A percentile compares a stretch with the other conserved stretches of the same genome.
These are phyloP conservation scores for Zaprionus camerounensis DNA, from an alignment of 1,140 invertebrate species.

Conservation along the genomic window DNA sequence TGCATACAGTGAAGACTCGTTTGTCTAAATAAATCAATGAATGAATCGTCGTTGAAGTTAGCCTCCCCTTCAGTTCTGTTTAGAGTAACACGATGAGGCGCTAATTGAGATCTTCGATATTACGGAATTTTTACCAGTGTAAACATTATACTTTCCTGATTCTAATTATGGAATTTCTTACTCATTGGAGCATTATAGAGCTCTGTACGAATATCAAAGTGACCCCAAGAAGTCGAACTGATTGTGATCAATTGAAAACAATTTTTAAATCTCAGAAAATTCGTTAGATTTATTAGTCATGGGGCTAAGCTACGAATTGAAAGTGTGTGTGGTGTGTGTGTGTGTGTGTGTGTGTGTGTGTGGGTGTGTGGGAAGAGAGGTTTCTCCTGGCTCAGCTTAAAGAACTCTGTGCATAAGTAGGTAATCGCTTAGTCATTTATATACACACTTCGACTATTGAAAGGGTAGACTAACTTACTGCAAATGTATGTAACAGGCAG, in stretches of 20 bases:
- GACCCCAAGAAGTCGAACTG: constrained; percentile 2
- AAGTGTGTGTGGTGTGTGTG: no score
- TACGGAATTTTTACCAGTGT: neutral
- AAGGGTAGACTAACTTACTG: no score
- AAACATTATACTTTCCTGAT: neutral
- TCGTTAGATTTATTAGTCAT: constrained; percentile 2
- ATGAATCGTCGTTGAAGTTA: neutral
- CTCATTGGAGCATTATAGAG: neutral
- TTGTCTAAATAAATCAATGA: neutral
- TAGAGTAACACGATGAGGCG: constrained; percentile 2
- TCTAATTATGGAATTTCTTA: constrained; percentile 6
- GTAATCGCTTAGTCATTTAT: no score
- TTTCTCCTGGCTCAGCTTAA: no score
- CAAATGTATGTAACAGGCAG: no score
- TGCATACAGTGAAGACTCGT: neutral
- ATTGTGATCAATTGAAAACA: constrained; percentile 1
- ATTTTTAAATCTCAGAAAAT: constrained; percentile 1
- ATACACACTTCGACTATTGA: no score
- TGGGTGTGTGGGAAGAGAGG: no score
- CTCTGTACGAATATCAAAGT: neutral
- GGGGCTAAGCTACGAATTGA: neutral
- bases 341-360: no score
- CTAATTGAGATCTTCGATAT: neutral
- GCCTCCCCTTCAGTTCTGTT: neutral
- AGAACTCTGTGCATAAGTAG: no score